Percentiles rank a stretch among this genome's conserved stretches.
Evolutionary conservation across 2,797 vertebrate species (phyloP).

Genomic region (Halcyon leucocephala): DNA sequence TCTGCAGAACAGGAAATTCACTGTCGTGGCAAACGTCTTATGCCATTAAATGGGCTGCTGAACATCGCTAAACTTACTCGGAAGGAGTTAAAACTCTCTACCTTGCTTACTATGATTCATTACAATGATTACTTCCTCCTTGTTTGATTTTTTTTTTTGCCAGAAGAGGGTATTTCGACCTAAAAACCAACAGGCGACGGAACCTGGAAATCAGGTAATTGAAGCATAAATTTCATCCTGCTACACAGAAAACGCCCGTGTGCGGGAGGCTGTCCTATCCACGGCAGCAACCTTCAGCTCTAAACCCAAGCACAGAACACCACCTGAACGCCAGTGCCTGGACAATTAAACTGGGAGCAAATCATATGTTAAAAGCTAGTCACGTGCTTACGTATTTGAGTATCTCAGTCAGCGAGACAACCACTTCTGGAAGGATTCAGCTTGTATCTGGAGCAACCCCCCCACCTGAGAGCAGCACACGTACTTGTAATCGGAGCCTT

Average conservation of each 20-base stretch:
- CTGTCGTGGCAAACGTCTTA: not conserved
- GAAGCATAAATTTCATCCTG: not conserved
- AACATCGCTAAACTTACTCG: not conserved
- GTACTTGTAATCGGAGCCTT: constrained; percentile 17
- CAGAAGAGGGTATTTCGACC: not conserved
- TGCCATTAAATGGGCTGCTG: constrained; percentile 62
- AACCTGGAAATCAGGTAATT: not conserved
- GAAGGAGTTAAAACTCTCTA: constrained; percentile 49
- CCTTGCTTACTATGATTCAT: not conserved
- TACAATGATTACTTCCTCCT: not conserved
- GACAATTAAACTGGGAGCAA: constrained; percentile 30
- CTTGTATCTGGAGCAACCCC: not conserved
- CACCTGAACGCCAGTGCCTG: not conserved
- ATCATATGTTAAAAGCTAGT: not conserved
- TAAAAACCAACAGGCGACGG: not conserved
- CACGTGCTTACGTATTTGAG: not conserved
- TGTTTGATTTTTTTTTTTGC: not conserved
- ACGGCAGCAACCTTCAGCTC: not conserved
- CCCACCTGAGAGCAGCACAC: constrained; percentile 32
- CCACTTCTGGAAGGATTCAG: not conserved
- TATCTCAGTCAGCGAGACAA: not conserved
- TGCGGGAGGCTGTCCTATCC: not conserved
- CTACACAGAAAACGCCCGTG: not conserved
- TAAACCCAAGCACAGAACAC: not conserved
- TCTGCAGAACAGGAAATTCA: constrained; percentile 34